Evolutionary conservation across 2,888 invertebrate genomes (phyloP).

Genomic region (Lysandra bellargus): DNA sequence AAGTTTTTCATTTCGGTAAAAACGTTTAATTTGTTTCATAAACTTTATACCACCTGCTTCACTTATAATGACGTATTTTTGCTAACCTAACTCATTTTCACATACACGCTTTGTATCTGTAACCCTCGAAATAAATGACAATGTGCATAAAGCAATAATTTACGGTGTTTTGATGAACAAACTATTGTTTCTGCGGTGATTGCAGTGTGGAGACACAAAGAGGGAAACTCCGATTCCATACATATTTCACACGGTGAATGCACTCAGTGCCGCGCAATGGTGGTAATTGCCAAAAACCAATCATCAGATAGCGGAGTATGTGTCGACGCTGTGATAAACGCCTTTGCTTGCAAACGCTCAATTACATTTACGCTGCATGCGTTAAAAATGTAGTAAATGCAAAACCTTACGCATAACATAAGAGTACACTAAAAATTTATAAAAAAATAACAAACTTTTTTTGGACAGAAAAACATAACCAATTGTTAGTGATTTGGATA

Average conservation of each 20-base stretch:
- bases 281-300: conserved; percentile 81
- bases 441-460: too few relatives aligned
- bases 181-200: conserved; percentile 41
- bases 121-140: not conserved
- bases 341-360: conserved; percentile 72
- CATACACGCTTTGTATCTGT: not conserved
- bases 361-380: conserved; percentile 37
- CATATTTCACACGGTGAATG: conserved; percentile 80
- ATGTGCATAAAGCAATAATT: conserved; percentile 21
- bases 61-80: not conserved
- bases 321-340: conserved; percentile 74
- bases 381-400: conserved; percentile 1
- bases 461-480: too few relatives aligned
- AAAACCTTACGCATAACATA: not conserved
- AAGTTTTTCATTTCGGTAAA: conserved; percentile 17
- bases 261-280: conserved; percentile 77
- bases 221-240: conserved; percentile 71
- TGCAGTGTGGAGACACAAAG: conserved; percentile 54
- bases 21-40: not conserved
- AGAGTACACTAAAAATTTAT: not conserved
- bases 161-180: conserved; percentile 41
- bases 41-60: not conserved
- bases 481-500: too few relatives aligned
- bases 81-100: not conserved
- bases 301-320: conserved; percentile 78